Percentiles rank a stretch among this genome's conserved stretches.
These are phyloP conservation scores for Adela reaumurella DNA, from an alignment of 2,888 invertebrate genomes.

Conservation along the genomic window DNA sequence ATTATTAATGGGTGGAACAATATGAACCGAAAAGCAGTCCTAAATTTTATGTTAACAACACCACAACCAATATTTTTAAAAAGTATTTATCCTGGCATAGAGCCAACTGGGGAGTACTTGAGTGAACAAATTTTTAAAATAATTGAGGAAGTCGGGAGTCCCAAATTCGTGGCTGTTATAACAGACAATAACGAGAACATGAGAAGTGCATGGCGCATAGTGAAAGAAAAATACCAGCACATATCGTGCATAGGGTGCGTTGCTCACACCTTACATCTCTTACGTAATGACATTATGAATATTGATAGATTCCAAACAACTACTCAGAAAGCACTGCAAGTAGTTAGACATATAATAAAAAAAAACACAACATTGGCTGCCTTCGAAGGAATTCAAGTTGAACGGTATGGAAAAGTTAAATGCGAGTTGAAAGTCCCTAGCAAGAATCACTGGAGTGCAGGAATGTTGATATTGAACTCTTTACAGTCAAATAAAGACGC, in stretches of 20 bases:
- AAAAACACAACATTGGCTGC: slow-evolving; percentile 5
- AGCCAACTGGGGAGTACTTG: background rate
- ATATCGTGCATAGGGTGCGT: slow-evolving; percentile 8
- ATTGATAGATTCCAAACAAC: background rate
- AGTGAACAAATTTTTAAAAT: too few species aligned
- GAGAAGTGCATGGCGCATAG: slow-evolving; percentile 6
- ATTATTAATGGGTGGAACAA: slow-evolving; percentile 9
- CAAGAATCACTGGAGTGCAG: slow-evolving; percentile 7
- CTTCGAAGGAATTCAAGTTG: slow-evolving; percentile 7
- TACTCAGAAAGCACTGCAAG: slow-evolving; percentile 4
- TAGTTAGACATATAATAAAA: slow-evolving; percentile 6
- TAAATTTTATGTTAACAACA: slow-evolving; percentile 10
- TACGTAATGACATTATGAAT: slow-evolving; percentile 7
- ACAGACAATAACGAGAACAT: slow-evolving; percentile 8
- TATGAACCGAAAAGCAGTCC: slow-evolving; percentile 6
- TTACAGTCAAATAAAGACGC: slow-evolving; percentile 4
- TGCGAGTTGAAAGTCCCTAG: slow-evolving; percentile 6
- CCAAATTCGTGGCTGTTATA: slow-evolving; percentile 7
- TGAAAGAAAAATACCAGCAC: slow-evolving; percentile 3
- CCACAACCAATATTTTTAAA: slow-evolving; percentile 9
- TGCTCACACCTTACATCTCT: slow-evolving; percentile 7
- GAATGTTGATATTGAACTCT: slow-evolving; percentile 5
- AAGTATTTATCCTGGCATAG: slow-evolving; percentile 6
- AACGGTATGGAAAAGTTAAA: slow-evolving; percentile 4
- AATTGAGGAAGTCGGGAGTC: background rate